phyloP scores from a whole-genome alignment of 64 coral and sea anemone genomes.

The Anthopleura sola region DNA sequence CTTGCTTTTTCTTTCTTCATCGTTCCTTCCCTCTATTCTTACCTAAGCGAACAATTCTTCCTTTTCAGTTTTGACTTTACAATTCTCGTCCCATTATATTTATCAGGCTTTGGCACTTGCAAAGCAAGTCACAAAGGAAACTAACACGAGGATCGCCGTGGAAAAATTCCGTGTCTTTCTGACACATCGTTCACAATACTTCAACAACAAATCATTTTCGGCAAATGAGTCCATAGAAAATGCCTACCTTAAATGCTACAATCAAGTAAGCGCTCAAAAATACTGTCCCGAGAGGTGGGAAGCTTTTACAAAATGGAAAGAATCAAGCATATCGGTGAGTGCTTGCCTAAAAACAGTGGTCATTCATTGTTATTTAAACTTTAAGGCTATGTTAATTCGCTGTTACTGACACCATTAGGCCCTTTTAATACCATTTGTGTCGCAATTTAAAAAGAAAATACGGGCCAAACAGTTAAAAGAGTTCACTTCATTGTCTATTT shows the following conservation, averaged over 20 bases:
- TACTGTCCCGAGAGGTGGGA: conserved; percentile 41
- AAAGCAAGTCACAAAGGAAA: neutral
- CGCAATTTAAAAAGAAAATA: too few relatives aligned
- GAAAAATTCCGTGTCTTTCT: neutral
- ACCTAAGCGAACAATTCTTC: too few relatives aligned
- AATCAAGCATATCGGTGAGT: conserved; percentile 13
- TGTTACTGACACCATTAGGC: too few relatives aligned
- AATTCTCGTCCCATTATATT: neutral
- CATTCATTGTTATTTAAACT: too few relatives aligned
- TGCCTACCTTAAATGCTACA: conserved; percentile 23
- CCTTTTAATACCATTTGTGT: too few relatives aligned
- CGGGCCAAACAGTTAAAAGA: too few relatives aligned
- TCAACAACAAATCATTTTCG: conserved; percentile 42
- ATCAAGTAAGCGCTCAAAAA: conserved; percentile 19
- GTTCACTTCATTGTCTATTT: too few relatives aligned
- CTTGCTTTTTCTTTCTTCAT: too few relatives aligned
- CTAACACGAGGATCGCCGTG: neutral
- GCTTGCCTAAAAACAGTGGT: neutral
- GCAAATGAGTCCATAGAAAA: conserved; percentile 28
- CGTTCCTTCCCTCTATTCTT: too few relatives aligned
- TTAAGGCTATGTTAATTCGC: too few relatives aligned
- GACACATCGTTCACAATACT: conserved; percentile 5
- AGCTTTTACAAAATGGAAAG: conserved; percentile 31
- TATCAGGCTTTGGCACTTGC: conserved; percentile 35
- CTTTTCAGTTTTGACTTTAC: too few relatives aligned